Evolutionary conservation across 2,797 vertebrate species (phyloP).

Genomic region (Threskiornis aethiopicus): DNA sequence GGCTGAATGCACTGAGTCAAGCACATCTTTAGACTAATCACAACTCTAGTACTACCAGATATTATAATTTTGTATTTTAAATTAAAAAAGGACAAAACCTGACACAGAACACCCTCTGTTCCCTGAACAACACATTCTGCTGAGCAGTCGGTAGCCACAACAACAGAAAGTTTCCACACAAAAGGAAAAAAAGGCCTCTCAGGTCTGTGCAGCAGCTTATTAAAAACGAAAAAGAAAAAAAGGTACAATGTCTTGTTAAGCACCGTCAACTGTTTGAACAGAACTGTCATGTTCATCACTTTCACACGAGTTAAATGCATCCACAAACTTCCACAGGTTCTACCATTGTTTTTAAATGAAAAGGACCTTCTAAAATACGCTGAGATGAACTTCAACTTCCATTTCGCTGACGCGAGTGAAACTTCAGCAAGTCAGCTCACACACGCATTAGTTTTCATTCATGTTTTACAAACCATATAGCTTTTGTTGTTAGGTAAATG

Average conservation of each 20-base stretch:
- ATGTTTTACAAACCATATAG: conserved; percentile 30
- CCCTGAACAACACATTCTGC: conserved; percentile 18
- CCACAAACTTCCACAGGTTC: conserved; percentile 74
- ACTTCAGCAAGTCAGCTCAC: conserved; percentile 50
- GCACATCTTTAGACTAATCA: not conserved
- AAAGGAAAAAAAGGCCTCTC: conserved; percentile 51
- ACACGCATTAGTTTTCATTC: conserved; percentile 21
- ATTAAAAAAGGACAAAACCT: not conserved
- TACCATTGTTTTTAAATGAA: conserved; percentile 68
- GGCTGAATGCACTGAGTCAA: not conserved
- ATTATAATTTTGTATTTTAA: not conserved
- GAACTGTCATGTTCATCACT: conserved; percentile 63
- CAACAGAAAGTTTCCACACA: conserved; percentile 52
- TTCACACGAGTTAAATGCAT: not conserved
- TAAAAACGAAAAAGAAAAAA: conserved; percentile 1
- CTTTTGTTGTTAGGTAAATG: conserved; percentile 25
- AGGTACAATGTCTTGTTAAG: conserved; percentile 63
- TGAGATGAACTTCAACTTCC: conserved; percentile 56
- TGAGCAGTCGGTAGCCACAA: conserved; percentile 26
- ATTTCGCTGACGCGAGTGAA: conserved; percentile 52
- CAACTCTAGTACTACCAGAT: not conserved
- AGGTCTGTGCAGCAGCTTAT: conserved; percentile 2
- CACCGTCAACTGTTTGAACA: conserved; percentile 20
- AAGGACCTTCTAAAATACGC: conserved; percentile 57
- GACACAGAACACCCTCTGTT: not conserved